These are phyloP conservation scores for Pangasianodon hypophthalmus DNA, from an alignment of 2,113 vertebrate species.

Conservation along the genomic window DNA sequence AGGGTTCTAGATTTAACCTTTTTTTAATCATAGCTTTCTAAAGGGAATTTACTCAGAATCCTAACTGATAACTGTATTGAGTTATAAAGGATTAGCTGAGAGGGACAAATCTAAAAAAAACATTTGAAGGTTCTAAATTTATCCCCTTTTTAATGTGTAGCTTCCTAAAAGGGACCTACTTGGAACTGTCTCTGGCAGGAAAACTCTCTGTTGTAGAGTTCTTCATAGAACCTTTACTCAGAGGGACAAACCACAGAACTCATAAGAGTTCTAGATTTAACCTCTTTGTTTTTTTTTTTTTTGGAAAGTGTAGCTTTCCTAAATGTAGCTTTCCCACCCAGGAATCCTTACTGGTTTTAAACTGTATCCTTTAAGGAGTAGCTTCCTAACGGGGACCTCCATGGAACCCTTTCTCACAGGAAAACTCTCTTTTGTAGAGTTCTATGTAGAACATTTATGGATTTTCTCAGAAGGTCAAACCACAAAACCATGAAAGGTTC, in stretches of 20 bases:
- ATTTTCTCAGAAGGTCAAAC: too few relatives aligned
- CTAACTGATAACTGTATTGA: not conserved
- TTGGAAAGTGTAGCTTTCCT: not conserved
- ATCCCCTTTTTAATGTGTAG: not conserved
- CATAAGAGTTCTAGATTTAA: not conserved
- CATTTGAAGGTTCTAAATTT: not conserved
- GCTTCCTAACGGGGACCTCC: not conserved
- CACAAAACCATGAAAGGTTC: too few relatives aligned
- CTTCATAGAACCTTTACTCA: not conserved
- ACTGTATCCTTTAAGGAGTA: not conserved
- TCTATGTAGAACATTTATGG: not conserved
- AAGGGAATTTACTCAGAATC: not conserved
- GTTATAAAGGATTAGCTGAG: not conserved
- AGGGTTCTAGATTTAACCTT: not conserved
- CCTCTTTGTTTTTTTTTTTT: not conserved
- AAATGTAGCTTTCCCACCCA: not conserved
- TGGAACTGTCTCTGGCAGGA: not conserved
- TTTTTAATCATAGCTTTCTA: not conserved
- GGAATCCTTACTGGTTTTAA: not conserved
- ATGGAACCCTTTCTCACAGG: not conserved
- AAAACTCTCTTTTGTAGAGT: not conserved
- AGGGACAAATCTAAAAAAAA: not conserved
- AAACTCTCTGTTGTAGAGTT: not conserved
- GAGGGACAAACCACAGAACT: not conserved
- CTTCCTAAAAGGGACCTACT: not conserved